Percentiles rank a stretch among this genome's conserved stretches.
Conservation (phyloP, 2,113 vertebrate genomes). For the Clarias magur region DNA sequence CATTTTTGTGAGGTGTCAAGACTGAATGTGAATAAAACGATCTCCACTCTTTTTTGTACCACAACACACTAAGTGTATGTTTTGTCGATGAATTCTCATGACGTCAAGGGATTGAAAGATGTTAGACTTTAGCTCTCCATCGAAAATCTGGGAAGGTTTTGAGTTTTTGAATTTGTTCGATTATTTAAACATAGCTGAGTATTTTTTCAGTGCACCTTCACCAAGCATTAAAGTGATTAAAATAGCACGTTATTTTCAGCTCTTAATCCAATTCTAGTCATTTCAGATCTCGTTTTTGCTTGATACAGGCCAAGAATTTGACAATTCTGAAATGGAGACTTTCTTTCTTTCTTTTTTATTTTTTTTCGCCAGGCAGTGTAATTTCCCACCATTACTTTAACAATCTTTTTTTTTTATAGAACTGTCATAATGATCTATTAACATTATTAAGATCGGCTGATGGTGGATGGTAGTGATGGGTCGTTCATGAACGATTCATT, state of each 20-base stretch:
- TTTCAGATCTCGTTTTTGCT: too few species aligned
- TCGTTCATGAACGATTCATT: too few species aligned
- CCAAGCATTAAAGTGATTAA: too few species aligned
- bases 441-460: not conserved
- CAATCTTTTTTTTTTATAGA: not conserved
- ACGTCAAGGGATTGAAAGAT: not conserved
- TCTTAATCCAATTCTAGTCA: too few species aligned
- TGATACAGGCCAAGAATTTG: too few species aligned
- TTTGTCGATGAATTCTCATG: not conserved
- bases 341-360: too few species aligned
- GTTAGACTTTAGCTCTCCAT: not conserved
- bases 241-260: too few species aligned
- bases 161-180: too few species aligned
- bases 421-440: not conserved
- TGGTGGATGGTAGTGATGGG: not conserved
- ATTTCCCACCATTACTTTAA: not conserved
- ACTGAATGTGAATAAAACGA: not conserved
- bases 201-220: too few species aligned
- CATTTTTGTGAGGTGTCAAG: not conserved
- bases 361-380: not conserved
- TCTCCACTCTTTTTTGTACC: not conserved
- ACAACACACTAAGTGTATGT: not conserved
- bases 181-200: too few species aligned
- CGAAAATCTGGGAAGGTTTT: too few species aligned
- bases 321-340: too few species aligned